Conservation (phyloP, 2,888 invertebrate genomes). For the Megamerina dolium region DNA sequence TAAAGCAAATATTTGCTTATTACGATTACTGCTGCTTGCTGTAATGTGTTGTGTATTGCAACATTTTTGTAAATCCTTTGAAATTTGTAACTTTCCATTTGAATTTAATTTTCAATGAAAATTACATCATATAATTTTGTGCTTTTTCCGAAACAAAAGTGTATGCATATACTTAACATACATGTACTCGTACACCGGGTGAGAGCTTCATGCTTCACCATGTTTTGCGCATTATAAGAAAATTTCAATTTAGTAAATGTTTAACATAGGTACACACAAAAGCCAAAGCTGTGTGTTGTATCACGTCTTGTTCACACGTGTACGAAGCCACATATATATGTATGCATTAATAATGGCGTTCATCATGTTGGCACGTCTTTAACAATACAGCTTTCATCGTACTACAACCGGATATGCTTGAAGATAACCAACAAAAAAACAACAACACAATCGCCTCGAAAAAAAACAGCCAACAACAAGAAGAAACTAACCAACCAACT, state of each 20-base stretch:
- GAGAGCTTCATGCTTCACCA: slow-evolving; percentile 5
- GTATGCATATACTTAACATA: too few relatives aligned
- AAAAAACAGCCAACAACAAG: too few relatives aligned
- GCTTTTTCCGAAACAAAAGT: too few relatives aligned
- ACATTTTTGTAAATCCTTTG: too few relatives aligned
- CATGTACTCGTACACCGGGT: background rate
- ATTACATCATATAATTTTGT: too few relatives aligned
- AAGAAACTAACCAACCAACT: too few relatives aligned
- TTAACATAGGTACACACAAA: background rate
- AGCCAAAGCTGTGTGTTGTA: too few relatives aligned
- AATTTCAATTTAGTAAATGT: slow-evolving; percentile 14
- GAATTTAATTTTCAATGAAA: too few relatives aligned
- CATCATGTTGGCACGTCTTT: slow-evolving; percentile 13
- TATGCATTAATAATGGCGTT: slow-evolving; percentile 8
- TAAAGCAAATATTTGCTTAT: too few relatives aligned
- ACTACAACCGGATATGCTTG: background rate
- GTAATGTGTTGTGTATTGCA: too few relatives aligned
- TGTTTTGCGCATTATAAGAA: slow-evolving; percentile 4
- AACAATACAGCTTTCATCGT: slow-evolving; percentile 4
- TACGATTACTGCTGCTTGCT: too few relatives aligned
- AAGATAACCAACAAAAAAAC: slow-evolving; percentile 4
- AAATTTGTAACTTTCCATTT: too few relatives aligned
- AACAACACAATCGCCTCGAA: slow-evolving; percentile 3
- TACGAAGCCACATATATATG: slow-evolving; percentile 4
- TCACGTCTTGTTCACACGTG: slow-evolving; percentile 3